Base-by-base conservation (phyloP, 2,888 invertebrate species). In the Coecobrya sp. region DNA sequence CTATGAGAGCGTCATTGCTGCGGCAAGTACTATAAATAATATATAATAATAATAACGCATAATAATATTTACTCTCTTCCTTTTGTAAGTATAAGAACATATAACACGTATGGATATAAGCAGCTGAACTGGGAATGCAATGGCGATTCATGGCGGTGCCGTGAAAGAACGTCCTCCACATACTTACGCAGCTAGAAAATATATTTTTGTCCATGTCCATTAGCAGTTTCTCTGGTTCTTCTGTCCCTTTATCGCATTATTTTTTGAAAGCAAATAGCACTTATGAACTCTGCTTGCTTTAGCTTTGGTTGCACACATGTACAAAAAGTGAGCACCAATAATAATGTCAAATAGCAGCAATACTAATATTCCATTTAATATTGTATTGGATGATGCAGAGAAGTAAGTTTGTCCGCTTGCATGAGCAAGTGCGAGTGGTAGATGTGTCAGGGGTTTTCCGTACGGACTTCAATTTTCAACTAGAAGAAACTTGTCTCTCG, bases 201-300 rank as follows among this genome's bases (percentile, higher is more conserved):
- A 36, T 84, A 84, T 84, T 84, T 36, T n/a, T n/a, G 30, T 84
- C 65, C 16, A 30, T 73, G 73, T n/a, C 73, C 73, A 73, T 73
- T 19, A 8, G 19, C n/a, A 42, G 5, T 27, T 65, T n/a, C 25
- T 25, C 11, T 65, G 5, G 62, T 25, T 27, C 11, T 65, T 65
- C 25, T 8, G 55, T 65, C 25, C 2, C 62, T 65, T 22, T 25
- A 7, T 65, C 62, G 25, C 27, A 65, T 65, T 65, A 36, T 65
- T 19, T 65, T 11, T 65, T 10, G 13, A 65, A 22, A 19, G 19
- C 25, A 7, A 59, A 55, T 2, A 36, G 36, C 36, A 36, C 7
- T 62, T 16, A 52, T 11, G 52, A 62, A 22, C 25, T n/a, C n/a
- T n/a, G n/a, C n/a, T n/a, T n/a, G n/a, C n/a, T n/a, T n/a, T n/a